phyloP scores from a whole-genome alignment of 1,140 invertebrate genomes.

The Elymnias hypermnestra region DNA sequence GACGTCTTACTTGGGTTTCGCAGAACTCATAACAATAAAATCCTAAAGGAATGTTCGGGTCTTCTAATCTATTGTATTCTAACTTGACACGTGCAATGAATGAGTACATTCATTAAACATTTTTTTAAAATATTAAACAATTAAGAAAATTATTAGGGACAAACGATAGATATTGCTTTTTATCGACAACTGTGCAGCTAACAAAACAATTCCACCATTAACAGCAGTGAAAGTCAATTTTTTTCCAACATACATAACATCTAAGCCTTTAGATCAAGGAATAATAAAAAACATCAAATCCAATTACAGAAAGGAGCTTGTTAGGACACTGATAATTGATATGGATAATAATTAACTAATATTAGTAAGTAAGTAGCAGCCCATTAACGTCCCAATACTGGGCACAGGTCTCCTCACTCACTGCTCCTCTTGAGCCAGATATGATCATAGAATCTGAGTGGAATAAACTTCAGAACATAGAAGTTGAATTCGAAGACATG shows the following conservation, averaged over 20 bases:
- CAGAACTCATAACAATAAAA: too few species aligned
- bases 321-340: slow-evolving; percentile 11
- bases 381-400: too few species aligned
- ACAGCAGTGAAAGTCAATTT: slow-evolving; percentile 24
- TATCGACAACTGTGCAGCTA: slow-evolving; percentile 68
- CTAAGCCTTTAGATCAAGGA: slow-evolving; percentile 14
- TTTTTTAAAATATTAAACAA: too few species aligned
- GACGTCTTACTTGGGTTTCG: too few species aligned
- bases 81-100: too few species aligned
- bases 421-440: not conserved
- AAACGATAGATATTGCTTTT: slow-evolving; percentile 67
- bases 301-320: slow-evolving; percentile 16
- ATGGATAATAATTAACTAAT: too few species aligned
- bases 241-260: slow-evolving; percentile 7
- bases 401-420: too few species aligned
- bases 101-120: too few species aligned
- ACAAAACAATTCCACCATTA: slow-evolving; percentile 17
- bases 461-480: slow-evolving; percentile 2
- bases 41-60: too few species aligned
- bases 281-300: slow-evolving; percentile 14
- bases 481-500: slow-evolving; percentile 6
- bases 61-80: too few species aligned
- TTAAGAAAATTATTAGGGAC: slow-evolving; percentile 31
- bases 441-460: not conserved
- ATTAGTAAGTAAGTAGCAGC: too few species aligned